phyloP scores from a whole-genome alignment of 1,140 invertebrate species.

The Hirudo medicinalis region DNA sequence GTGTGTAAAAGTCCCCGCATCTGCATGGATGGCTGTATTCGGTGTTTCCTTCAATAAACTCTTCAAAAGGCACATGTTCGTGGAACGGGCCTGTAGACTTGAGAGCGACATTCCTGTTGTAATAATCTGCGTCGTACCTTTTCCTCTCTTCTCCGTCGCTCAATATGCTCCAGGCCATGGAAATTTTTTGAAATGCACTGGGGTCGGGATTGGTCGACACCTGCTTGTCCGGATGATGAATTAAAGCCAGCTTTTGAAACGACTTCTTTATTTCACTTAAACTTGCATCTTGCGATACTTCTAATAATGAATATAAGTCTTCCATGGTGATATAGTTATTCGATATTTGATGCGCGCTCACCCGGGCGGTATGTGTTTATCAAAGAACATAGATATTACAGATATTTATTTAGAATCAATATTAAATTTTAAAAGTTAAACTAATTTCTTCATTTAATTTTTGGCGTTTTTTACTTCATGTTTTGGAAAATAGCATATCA shows the following conservation, averaged over 20 bases:
- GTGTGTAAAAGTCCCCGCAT: background rate
- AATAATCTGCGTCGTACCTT: background rate
- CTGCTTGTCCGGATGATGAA: slow-evolving; percentile 7
- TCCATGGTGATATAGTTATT: background rate
- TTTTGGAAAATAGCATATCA: too few relatives aligned
- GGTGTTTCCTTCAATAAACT: background rate
- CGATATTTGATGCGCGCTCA: too few relatives aligned
- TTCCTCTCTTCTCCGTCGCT: background rate
- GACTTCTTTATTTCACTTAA: background rate
- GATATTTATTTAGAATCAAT: too few relatives aligned
- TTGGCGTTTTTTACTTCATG: too few relatives aligned
- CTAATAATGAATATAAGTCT: background rate
- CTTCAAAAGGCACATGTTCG: background rate
- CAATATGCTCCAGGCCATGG: background rate
- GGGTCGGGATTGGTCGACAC: background rate
- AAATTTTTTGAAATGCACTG: background rate
- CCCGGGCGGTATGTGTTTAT: too few relatives aligned
- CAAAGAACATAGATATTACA: too few relatives aligned
- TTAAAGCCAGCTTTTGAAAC: slow-evolving; percentile 1
- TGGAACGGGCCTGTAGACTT: background rate
- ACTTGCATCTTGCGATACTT: background rate
- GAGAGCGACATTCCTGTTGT: background rate
- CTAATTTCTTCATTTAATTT: too few relatives aligned
- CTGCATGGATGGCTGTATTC: background rate
- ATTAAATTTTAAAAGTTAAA: too few relatives aligned